phyloP scores from a whole-genome alignment of 2,113 vertebrate genomes.

The Centrocercus urophasianus region DNA sequence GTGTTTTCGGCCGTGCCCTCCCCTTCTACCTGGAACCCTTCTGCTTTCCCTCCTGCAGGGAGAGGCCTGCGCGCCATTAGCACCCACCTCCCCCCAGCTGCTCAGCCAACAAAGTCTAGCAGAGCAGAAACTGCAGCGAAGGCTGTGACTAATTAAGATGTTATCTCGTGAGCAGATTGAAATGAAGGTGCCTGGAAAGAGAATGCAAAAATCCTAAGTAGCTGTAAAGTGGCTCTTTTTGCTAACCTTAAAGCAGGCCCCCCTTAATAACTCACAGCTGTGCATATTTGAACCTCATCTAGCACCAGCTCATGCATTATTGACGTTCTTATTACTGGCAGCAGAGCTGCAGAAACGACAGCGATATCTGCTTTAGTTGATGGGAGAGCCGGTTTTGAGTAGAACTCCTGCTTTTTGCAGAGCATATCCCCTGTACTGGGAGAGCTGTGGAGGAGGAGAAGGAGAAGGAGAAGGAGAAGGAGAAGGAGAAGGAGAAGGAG shows the following conservation, averaged over 20 bases:
- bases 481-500: neutral
- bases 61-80: neutral
- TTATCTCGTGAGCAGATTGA: constrained; percentile 19
- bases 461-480: too few relatives aligned
- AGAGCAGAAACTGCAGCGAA: neutral
- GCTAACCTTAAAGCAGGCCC: neutral
- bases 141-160: constrained; percentile 1
- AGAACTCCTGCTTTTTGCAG: neutral
- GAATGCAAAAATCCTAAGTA: neutral
- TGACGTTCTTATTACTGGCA: constrained; percentile 23
- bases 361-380: neutral
- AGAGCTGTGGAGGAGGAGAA: neutral
- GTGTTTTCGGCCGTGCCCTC: neutral
- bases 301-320: constrained; percentile 29
- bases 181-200: constrained; percentile 6
- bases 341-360: neutral
- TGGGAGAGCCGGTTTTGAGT: neutral
- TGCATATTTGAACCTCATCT: neutral
- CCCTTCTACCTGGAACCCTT: neutral
- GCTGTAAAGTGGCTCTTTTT: constrained; percentile 25
- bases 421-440: neutral
- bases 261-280: constrained; percentile 2
- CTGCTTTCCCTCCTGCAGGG: neutral
- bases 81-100: neutral
- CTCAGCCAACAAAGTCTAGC: neutral